A percentile compares a stretch with the other conserved stretches of the same genome.
phyloP scores from a whole-genome alignment of 2,113 vertebrate genomes.

The Ploceus nigricollis region DNA sequence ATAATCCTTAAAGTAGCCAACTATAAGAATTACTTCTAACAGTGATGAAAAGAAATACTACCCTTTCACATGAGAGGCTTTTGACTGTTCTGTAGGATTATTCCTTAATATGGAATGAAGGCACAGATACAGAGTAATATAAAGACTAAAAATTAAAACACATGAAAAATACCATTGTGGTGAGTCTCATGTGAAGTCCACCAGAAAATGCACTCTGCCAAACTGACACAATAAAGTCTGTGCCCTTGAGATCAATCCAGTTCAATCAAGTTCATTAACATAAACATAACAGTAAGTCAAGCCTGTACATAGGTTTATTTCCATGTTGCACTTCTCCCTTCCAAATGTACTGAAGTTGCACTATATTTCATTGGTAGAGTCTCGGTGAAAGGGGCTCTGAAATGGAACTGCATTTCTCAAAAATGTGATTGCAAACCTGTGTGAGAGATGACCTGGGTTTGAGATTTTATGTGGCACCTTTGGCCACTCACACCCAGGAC shows the following conservation, averaged over 20 bases:
- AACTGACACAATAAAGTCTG: neutral
- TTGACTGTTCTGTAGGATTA: neutral
- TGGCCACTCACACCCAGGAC: neutral
- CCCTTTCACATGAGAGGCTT: neutral
- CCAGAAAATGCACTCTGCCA: neutral
- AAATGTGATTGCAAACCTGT: neutral
- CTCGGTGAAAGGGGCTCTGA: neutral
- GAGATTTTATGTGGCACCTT: neutral
- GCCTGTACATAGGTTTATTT: neutral
- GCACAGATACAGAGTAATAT: neutral
- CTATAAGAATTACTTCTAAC: neutral
- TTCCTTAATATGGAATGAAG: neutral
- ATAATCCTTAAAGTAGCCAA: neutral
- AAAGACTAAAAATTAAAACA: neutral
- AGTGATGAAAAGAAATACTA: neutral
- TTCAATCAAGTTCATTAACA: neutral
- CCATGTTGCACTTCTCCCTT: neutral
- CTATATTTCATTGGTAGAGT: neutral
- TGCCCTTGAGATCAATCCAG: neutral
- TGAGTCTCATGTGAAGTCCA: neutral
- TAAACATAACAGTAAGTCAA: neutral
- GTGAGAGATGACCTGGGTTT: neutral
- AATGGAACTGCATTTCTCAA: neutral
- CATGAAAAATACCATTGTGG: neutral
- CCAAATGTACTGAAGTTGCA: neutral